Evolutionary conservation across 2,113 vertebrate species (phyloP), one percentile per base, ranked within the genome.

Genomic region (Brachionichthys hirsutus): DNA sequence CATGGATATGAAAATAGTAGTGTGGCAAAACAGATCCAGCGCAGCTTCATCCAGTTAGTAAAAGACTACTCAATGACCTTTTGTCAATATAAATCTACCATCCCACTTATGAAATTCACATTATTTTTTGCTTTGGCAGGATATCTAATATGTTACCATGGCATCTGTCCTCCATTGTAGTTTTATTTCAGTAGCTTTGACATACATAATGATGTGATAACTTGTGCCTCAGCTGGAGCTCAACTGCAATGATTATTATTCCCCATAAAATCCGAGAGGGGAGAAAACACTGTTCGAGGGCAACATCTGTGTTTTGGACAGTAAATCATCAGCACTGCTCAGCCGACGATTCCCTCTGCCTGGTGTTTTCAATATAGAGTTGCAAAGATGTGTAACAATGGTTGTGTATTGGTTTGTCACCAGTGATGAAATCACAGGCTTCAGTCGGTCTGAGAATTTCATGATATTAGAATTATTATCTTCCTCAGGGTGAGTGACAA

Each of bases 181-280:
- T 69, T 80, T 68, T 57, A 63, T 70, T 68, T 65, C 44, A 74
- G 52, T 30, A 54, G 42, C 19, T 67, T 62, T 62, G 58, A 80
- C 14, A 15, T 73, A 59, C 57, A 36, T 70, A 54, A 77, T 46
- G 57, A 76, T 69, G 61, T 51, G 50, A 47, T 49, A 59, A 69
- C 44, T 50, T 65, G 52, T 65, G 73, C 62, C 67, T 85, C 76
- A 77, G 77, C 77, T 80, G 77, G 70, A 73, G 67, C 78, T 69
- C 64, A 76, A 72, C 62, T 80, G 77, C 75, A 74, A n/a, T 80
- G 56, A 76, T 74, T 75, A 85, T 82, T 65, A 62, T 80, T 80
- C 30, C 58, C 52, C 78, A 80, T 85, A 85, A 87, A 87, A 76
- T 68, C 71, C 78, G 74, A 80, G 75, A 82, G 58, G 73, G 68